Evolutionary conservation across 2,797 vertebrate species (phyloP), one percentile per base, ranked within the genome.

Genomic region (Tadarida brasiliensis): DNA sequence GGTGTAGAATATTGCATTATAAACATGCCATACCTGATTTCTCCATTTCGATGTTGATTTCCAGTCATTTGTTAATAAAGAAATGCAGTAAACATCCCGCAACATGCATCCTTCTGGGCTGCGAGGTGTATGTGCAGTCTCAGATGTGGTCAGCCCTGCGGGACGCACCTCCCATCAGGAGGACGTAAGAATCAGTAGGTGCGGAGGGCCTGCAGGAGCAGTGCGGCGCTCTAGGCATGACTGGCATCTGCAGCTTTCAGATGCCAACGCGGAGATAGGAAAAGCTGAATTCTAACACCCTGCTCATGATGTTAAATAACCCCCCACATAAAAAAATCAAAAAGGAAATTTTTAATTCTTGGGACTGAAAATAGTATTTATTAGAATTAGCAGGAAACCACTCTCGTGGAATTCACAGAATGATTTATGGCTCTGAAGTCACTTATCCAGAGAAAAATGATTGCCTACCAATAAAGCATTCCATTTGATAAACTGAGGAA

Each of bases 371-470:
- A 30, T 83, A 57, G 19, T 68, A 2, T 86, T 33, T 61, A 65
- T 77, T 28, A 81, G 35, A 76, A 30, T 96, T 81, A 91, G 67
- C 26, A 92, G 59, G 14, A 81, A 76, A 51, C 30, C 7, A 6
- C 15, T 61, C 20, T 74, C 33, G n/a, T 74, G 16, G 15, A 70
- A 61, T n/a, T 87, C 16, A 63, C 30, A 54, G 8, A 82, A 49
- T 30, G 16, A 77, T 70, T 76, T 57, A 26, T 80, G 35, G 71
- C n/a, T 83, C 6, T 73, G 57, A 61, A 30, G 77, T 71, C 33
- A n/a, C 74, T 88, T 85, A 71, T 73, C n/a, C 68, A 84, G 70
- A 44, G 47, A 63, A 81, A 92, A 94, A 65, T 35, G 51, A 94
- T 17, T 68, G 16, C 7, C 77, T 59, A 17, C 26, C 87, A 92